Evolutionary conservation across 1,140 invertebrate species (phyloP), one percentile per base, ranked within the genome.

Genomic region (Oreohelix idahoensis): DNA sequence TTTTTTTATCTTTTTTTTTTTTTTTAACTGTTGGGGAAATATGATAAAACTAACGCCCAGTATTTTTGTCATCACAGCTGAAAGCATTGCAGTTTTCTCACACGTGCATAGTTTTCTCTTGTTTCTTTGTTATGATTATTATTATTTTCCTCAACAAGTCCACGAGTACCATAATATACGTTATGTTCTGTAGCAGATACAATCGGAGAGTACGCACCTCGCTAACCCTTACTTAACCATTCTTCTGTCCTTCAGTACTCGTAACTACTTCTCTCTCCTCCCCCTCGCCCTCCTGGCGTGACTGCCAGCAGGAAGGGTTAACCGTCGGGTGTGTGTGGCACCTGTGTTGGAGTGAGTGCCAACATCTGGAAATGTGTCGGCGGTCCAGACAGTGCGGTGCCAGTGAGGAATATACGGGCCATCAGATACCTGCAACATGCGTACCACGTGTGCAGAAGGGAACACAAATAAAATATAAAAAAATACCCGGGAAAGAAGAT

Each of bases 311-410:
- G 75, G 75, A 53, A 51, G 51, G 35, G 29, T 77, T 35, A 77
- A 53, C 75, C 20, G 29, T 49, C 71, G 79, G 76, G 73, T 51
- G 73, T 83, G 77, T 71, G 49, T 73, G 51, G 73, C 74, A 69
- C 77, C 38, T 58, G 80, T 45, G 66, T 81, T 8, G 29, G 63
- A 35, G 83, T 84, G 63, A 84, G 85, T 80, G 70, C 85, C 77
- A 66, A 71, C 85, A 86, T 86, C 81, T 86, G 85, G 85, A 78
- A 86, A 79, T 83, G 76, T 84, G 83, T 77, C 81, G 69, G 81
- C 84, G 70, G 83, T 73, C 80, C 83, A 86, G 85, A 86, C 85
- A 84, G 77, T 76, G 71, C 81, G 84, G 84, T 84, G 70, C 84
- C 84, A 84, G 79, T 39, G 35, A 53, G 79, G 84, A 81, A 84